A percentile compares a stretch with the other conserved stretches of the same genome.
phyloP scores from a whole-genome alignment of 2,888 invertebrate genomes.

The Cactoblastis cactorum region DNA sequence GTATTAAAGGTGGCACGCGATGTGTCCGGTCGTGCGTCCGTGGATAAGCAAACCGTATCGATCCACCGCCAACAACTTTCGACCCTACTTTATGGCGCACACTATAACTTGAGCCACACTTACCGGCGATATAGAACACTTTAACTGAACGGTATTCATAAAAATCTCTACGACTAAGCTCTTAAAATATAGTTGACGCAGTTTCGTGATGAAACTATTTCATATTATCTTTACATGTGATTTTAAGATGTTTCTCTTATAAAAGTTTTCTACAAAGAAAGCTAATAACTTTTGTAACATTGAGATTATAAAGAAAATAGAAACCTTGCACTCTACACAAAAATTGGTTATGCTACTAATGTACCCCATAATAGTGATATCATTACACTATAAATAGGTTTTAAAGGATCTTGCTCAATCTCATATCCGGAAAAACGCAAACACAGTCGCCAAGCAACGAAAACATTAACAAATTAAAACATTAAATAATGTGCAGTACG shows the following conservation, averaged over 20 bases:
- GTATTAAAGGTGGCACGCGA: constrained; percentile 77
- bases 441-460: no score
- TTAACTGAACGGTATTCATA: constrained; percentile 40
- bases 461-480: not conserved
- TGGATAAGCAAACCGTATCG: constrained; percentile 71
- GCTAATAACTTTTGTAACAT: no score
- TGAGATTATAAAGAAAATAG: no score
- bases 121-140: constrained; percentile 41
- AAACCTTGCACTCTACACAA: no score
- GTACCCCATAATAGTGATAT: no score
- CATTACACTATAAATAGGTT: no score
- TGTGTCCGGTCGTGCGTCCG: constrained; percentile 68
- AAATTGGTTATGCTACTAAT: no score
- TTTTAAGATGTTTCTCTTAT: no score
- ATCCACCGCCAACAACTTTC: constrained; percentile 60
- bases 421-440: no score
- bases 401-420: no score
- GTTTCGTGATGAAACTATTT: not conserved
- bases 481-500: not conserved
- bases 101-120: constrained; percentile 56
- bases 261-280: no score
- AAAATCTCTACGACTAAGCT: constrained; percentile 32
- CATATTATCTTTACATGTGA: not conserved
- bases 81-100: constrained; percentile 64
- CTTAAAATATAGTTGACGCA: constrained; percentile 21